phyloP scores from a whole-genome alignment of 2,113 vertebrate genomes.

The Caracal caracal region DNA sequence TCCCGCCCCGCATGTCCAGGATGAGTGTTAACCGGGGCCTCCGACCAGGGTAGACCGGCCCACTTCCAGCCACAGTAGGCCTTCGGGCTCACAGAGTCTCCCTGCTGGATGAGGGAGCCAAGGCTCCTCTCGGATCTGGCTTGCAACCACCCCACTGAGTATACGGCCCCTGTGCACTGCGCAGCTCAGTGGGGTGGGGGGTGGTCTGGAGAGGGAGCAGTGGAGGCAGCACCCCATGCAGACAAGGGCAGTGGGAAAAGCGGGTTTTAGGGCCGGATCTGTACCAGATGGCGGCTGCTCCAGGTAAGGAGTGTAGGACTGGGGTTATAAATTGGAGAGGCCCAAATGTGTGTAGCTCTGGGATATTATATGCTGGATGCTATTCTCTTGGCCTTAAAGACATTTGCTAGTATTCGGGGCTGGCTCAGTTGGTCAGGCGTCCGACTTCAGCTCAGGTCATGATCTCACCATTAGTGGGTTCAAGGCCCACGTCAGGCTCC shows the following conservation, averaged over 20 bases:
- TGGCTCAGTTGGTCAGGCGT: too few relatives aligned
- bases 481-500: too few relatives aligned
- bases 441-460: too few relatives aligned
- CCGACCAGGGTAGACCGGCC: not conserved
- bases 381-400: not conserved
- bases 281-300: not conserved
- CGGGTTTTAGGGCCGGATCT: not conserved
- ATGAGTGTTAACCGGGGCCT: not conserved
- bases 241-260: not conserved
- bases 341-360: fast-evolving
- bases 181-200: fast-evolving
- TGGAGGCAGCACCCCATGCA: fast-evolving
- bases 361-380: too few relatives aligned
- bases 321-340: not conserved
- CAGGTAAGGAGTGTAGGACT: not conserved
- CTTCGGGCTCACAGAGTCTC: not conserved
- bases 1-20: not conserved
- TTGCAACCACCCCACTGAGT: fast-evolving
- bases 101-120: not conserved
- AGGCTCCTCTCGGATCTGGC: not conserved
- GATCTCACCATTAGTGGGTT: too few relatives aligned
- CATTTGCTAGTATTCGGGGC: too few relatives aligned
- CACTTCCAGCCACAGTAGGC: fast-evolving
- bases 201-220: fast-evolving
- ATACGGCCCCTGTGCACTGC: fast-evolving